Base-by-base conservation (phyloP, 2,113 vertebrate genomes). In the Cyanistes caeruleus region DNA sequence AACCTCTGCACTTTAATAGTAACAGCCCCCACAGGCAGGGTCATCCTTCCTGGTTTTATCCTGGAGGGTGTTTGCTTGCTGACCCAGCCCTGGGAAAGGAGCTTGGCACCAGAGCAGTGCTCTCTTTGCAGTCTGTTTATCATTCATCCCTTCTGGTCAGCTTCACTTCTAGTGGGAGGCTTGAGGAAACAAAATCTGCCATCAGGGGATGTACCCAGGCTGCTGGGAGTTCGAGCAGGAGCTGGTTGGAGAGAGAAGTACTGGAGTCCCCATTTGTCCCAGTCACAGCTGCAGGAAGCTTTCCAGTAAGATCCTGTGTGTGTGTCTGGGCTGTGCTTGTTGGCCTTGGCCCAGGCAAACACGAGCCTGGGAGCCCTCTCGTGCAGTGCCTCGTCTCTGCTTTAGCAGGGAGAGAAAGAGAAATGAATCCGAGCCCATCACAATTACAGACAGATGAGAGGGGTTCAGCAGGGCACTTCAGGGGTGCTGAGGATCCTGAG, bases 201-300 rank as follows among this genome's bases (percentile, higher is more conserved):
- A 27, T 27, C 1, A 1, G 15, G 9, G 8, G 18, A 17, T 25
- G 19, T 49, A 9, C 16, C 14, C 46, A 27, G 27, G 11, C 11
- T 18, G 23, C 55, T 68, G 58, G n/a, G 21, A n/a, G 41, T 31
- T 44, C 8, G 48, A 55, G 41, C 35, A 72, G 51, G 65, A 74
- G 46, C 39, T 62, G 27, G 4, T 1, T 69, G 48, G 41, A 55
- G 19, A 51, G 20, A 70, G 20, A 44, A 64, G 22, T 8, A 2
- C 27, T 16, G 3, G 2, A 41, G 64, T 31, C 6, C 68, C 58
- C 35, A 6, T 25, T 1, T 0, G 35, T 46, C 3, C 35, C 35
- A 22, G 17, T 9, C 13, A 4, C 11, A 33, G 51, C 46, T 8
- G 7, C 30, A 49, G 22, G 35, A 3, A 15, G 33, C 30, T 74